These are phyloP conservation scores for Tetropium fuscum DNA, from an alignment of 2,888 invertebrate species.

Conservation along the genomic window DNA sequence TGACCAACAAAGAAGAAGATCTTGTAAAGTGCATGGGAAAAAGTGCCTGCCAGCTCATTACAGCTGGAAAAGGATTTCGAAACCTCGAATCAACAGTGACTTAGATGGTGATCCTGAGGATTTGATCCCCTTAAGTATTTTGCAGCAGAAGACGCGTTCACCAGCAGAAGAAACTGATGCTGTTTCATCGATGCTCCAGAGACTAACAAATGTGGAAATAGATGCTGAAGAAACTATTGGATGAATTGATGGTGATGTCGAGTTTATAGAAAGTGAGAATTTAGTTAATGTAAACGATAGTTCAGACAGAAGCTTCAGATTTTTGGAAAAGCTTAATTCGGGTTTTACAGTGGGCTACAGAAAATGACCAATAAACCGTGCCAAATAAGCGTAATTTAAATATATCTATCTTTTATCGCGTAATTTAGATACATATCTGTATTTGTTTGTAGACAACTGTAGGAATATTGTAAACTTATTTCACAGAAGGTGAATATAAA, in stretches of 20 bases:
- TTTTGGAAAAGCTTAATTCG: background rate
- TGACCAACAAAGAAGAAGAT: background rate
- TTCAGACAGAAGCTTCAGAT: background rate
- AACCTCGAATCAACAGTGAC: background rate
- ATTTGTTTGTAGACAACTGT: no score
- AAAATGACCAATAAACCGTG: no score
- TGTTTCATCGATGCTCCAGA: slow-evolving; percentile 19
- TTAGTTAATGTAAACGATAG: background rate
- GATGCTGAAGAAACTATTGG: background rate
- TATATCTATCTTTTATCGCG: no score
- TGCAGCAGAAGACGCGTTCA: slow-evolving; percentile 10
- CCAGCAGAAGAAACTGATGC: slow-evolving; percentile 25
- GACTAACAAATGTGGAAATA: slow-evolving; percentile 4
- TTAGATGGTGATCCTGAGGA: slow-evolving; percentile 27
- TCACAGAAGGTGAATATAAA: no score
- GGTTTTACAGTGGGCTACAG: background rate
- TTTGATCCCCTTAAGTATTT: slow-evolving; percentile 21
- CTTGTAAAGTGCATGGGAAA: background rate
- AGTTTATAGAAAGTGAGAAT: no score
- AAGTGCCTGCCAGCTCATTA: background rate
- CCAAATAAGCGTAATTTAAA: no score
- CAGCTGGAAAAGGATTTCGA: background rate
- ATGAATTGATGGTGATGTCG: background rate
- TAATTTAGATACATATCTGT: no score
- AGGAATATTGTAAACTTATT: no score